phyloP scores from a whole-genome alignment of 2,888 invertebrate species.

The Furcula furcula region DNA sequence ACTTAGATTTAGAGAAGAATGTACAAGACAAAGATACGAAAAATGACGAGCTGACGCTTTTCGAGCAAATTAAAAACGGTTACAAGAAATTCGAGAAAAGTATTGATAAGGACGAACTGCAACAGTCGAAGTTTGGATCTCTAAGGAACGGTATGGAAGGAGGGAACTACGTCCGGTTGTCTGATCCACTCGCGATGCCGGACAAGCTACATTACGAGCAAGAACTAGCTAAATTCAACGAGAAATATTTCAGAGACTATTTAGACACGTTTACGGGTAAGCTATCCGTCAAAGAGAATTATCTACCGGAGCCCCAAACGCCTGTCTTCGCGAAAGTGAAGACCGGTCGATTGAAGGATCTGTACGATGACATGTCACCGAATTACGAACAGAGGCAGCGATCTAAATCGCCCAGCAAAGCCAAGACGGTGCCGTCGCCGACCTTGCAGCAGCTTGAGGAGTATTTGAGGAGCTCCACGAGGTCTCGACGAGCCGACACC shows the following conservation, averaged over 20 bases:
- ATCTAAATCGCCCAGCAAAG: conserved; percentile 61
- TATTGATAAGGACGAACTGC: conserved; percentile 52
- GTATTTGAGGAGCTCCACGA: conserved; percentile 62
- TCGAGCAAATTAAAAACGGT: conserved; percentile 49
- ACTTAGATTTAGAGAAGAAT: conserved; percentile 55
- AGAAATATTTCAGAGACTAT: conserved; percentile 66
- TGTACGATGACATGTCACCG: conserved; percentile 66
- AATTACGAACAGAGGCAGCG: conserved; percentile 54
- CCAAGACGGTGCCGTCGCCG: conserved; percentile 63
- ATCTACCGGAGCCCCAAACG: conserved; percentile 72
- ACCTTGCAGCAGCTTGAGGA: conserved; percentile 76
- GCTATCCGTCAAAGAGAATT: conserved; percentile 64
- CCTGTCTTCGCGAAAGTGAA: conserved; percentile 75
- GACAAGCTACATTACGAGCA: conserved; percentile 67
- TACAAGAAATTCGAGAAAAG: conserved; percentile 52
- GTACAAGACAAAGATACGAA: conserved; percentile 36
- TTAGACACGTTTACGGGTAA: conserved; percentile 62
- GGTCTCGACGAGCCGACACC: conserved; percentile 58
- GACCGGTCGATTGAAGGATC: conserved; percentile 55
- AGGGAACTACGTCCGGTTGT: conserved; percentile 65
- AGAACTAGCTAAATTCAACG: conserved; percentile 72
- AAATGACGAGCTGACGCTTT: conserved; percentile 45
- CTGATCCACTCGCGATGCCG: conserved; percentile 62
- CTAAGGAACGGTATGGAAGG: conserved; percentile 63
- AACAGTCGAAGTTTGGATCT: conserved; percentile 72